Evolutionary conservation across 30 jellyfish, hydroid and myxozoan species (phyloP), one percentile per base, ranked within the genome.

Genomic region (Nemopilema nomurai): DNA sequence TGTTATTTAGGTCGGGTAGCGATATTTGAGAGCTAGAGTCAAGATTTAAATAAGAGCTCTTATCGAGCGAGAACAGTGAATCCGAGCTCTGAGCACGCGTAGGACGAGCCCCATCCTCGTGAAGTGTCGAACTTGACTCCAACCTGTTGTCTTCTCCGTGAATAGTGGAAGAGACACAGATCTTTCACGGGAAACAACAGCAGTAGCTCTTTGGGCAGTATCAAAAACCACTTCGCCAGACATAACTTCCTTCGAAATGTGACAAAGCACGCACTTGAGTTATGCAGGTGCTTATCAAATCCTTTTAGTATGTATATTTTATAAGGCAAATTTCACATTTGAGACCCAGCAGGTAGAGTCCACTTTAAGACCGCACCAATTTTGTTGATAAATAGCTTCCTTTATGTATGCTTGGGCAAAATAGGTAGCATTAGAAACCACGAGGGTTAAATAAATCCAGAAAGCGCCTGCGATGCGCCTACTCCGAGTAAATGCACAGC

Each of bases 1-100:
- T 22, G 1, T 71, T 51, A 28, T 24, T 33, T 57, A 23, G 33
- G 18, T 77, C 87, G 7, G 87, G 79, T 70, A 79, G 28, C 16
- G 89, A 79, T 24, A 49, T 67, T 21, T 79, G 79, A 0, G 89
- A 79, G 1, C 18, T 27, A 7, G 69, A 22, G 57, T 79, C 89
- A 0, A 49, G 87, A n/a, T 77, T 69, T 1, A 63, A 13, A 32
- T 29, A 77, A 1, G 65, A 19, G 65, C 20, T 57, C 69, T 67
- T 68, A 64, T 67, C 69, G 18, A 77, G 27, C 19, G 87, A 77
- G 27, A 77, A 29, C 0, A 62, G 69, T 29, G 87, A 77, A 62
- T 77, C 87, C 9, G 77, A 77, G 49, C 87, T 77, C 33, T 57
- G 50, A 49, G 77, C 19, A 21, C 22, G 87, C 8, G 29, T 27